Evolutionary conservation across 2,113 vertebrate genomes (phyloP).

Genomic region (Oreochromis tanganicae): DNA sequence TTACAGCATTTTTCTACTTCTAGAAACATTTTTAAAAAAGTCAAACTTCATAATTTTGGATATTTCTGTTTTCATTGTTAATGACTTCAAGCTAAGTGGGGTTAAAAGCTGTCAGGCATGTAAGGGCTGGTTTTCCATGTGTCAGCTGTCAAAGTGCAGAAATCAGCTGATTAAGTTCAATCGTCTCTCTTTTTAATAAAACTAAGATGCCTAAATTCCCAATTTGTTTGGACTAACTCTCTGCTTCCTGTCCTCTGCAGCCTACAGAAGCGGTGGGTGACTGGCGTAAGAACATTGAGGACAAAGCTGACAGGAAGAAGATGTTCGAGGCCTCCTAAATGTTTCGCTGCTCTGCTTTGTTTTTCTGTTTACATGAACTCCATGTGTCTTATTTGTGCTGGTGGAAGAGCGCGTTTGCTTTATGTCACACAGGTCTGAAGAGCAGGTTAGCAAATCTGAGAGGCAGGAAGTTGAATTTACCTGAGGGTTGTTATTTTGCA

Average conservation of each 20-base stretch:
- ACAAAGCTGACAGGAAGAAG: constrained; percentile 97
- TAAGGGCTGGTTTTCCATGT: neutral
- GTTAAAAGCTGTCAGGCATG: neutral
- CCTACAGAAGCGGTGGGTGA: constrained; percentile 82
- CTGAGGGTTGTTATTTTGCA: neutral
- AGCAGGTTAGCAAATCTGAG: neutral
- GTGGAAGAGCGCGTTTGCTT: neutral
- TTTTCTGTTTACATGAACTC: constrained; percentile 28
- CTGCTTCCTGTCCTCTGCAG: neutral
- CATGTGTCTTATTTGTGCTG: constrained; percentile 13
- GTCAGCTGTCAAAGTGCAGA: neutral
- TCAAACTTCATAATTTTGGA: neutral
- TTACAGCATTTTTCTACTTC: neutral
- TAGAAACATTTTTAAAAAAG: neutral
- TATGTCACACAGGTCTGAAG: neutral
- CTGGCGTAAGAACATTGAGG: constrained; percentile 97
- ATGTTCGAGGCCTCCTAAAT: constrained; percentile 86
- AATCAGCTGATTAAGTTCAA: neutral
- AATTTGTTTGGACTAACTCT: neutral
- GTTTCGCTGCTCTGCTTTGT: neutral
- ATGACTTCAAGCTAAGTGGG: neutral
- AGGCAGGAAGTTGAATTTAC: neutral
- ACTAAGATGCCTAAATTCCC: neutral
- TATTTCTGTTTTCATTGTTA: neutral
- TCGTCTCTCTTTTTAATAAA: rapidly evolving